Conservation (phyloP, 2,797 vertebrate species). For the Salmo trutta region DNA sequence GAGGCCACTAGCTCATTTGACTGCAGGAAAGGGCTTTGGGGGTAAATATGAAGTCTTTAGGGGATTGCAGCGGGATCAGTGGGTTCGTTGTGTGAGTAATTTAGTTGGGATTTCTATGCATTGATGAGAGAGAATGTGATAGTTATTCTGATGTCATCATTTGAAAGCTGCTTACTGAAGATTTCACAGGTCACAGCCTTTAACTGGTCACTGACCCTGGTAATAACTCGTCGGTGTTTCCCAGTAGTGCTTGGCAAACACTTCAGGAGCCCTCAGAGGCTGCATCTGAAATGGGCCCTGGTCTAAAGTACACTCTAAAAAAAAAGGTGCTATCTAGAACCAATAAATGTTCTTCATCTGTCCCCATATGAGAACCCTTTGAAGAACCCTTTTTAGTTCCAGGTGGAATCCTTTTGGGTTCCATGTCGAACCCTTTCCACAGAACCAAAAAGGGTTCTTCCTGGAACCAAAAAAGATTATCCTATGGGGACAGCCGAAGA, state of each 20-base stretch:
- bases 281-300: neutral
- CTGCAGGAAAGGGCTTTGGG: neutral
- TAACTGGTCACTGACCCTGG: conserved; percentile 19
- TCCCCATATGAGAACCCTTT: no score
- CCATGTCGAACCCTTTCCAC: no score
- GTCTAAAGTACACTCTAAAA: neutral
- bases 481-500: no score
- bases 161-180: conserved; percentile 27
- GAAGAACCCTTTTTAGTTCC: no score
- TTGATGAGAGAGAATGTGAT: conserved; percentile 19
- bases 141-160: conserved; percentile 16
- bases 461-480: no score
- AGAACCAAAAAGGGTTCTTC: no score
- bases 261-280: neutral
- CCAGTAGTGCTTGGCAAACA: conserved; percentile 5
- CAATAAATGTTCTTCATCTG: no score
- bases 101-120: conserved; percentile 12
- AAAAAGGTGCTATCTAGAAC: no score
- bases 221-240: conserved; percentile 22
- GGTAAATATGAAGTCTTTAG: neutral
- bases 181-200: conserved; percentile 21
- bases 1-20: neutral
- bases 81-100: conserved; percentile 7
- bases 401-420: no score
- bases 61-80: neutral